These are phyloP conservation scores for Mellilla xanthometata DNA, from an alignment of 2,888 invertebrate genomes.

Conservation along the genomic window DNA sequence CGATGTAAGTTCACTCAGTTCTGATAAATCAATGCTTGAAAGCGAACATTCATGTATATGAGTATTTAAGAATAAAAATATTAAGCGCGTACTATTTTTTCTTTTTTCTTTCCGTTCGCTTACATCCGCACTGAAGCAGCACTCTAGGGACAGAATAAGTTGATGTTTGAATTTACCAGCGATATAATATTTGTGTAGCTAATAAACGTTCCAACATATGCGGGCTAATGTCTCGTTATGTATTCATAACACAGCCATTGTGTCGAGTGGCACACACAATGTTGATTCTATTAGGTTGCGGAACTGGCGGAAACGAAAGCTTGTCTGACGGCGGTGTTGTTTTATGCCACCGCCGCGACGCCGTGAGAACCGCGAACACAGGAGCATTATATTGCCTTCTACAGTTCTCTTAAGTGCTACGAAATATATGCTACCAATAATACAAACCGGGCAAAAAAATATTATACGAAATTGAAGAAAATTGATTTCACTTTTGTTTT, in stretches of 20 bases:
- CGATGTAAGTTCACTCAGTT: too few relatives aligned
- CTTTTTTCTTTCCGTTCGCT: too few relatives aligned
- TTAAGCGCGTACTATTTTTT: too few relatives aligned
- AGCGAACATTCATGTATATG: too few relatives aligned
- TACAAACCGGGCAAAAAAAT: too few relatives aligned
- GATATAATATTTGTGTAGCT: conserved; percentile 60
- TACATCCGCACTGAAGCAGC: too few relatives aligned
- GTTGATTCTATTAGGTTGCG: conserved; percentile 69
- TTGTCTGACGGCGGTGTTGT: conserved; percentile 54
- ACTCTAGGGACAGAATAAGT: conserved; percentile 30
- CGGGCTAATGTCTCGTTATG: conserved; percentile 70
- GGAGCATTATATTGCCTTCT: conserved; percentile 33
- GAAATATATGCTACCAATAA: conserved; percentile 4
- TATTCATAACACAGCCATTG: conserved; percentile 72
- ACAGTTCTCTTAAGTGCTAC: background rate
- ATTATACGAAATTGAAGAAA: conserved; percentile 2
- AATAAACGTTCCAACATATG: conserved; percentile 65
- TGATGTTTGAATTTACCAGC: conserved; percentile 42
- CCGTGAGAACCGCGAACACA: conserved; percentile 37
- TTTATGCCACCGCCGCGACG: conserved; percentile 37
- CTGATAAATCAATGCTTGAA: too few relatives aligned
- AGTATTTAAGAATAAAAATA: too few relatives aligned
- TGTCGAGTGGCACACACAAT: conserved; percentile 59
- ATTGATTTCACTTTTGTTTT: conserved; percentile 4
- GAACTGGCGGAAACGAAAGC: conserved; percentile 66